phyloP scores from a whole-genome alignment of 2,888 invertebrate genomes.

The Callinectes sapidus region DNA sequence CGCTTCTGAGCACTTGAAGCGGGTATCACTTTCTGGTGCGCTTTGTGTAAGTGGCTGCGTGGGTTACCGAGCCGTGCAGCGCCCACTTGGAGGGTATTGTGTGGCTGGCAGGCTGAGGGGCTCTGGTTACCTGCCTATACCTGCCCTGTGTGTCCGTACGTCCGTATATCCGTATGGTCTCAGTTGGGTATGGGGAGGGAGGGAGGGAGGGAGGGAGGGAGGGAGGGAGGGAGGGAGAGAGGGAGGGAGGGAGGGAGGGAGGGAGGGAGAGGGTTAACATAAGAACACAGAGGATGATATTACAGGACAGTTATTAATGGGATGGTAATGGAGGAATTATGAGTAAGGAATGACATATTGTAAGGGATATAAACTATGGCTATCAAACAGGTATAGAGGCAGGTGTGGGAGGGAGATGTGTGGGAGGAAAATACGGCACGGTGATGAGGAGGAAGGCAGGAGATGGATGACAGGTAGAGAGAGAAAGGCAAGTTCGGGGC shows the following conservation, averaged over 20 bases:
- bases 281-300: background rate
- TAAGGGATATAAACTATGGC: background rate
- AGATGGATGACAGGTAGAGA: background rate
- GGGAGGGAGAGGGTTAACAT: background rate
- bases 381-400: background rate
- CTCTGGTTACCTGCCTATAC: background rate
- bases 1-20: conserved; percentile 5
- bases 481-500: background rate
- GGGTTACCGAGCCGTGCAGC: conserved; percentile 33
- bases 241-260: background rate
- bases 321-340: background rate
- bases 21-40: conserved; percentile 25
- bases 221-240: background rate
- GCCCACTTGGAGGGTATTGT: conserved; percentile 17
- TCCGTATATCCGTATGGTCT: background rate
- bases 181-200: background rate
- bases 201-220: background rate
- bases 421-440: background rate
- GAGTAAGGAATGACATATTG: background rate
- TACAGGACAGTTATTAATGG: background rate
- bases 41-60: conserved; percentile 2
- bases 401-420: background rate
- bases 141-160: background rate
- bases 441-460: background rate
- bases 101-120: background rate